Conservation (phyloP, 2,888 invertebrate genomes). For the Stenurella melanura region DNA sequence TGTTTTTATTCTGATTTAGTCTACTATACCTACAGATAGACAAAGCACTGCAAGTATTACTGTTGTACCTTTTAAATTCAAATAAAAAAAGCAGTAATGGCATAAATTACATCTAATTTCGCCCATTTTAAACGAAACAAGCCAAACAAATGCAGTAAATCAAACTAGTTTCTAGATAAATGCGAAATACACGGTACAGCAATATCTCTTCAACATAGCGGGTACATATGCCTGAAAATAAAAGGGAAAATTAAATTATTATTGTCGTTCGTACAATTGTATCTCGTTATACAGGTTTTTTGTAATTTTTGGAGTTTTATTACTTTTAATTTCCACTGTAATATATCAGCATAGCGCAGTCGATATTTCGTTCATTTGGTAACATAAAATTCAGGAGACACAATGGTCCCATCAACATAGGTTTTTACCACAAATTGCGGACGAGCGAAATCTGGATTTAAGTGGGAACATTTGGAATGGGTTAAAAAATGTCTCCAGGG, state of each 20-base stretch:
- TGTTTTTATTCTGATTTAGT: too few relatives aligned
- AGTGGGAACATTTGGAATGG: too few relatives aligned
- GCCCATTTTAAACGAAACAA: conserved; percentile 4
- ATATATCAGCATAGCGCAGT: neutral
- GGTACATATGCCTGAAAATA: neutral
- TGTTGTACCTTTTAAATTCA: neutral
- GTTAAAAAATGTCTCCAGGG: too few relatives aligned
- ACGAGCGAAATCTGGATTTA: too few relatives aligned
- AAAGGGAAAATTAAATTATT: conserved; percentile 3
- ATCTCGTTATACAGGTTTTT: neutral
- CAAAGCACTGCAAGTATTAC: neutral
- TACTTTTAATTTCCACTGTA: neutral
- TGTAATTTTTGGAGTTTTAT: neutral
- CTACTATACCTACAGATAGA: too few relatives aligned
- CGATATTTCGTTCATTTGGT: neutral
- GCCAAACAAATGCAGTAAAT: neutral
- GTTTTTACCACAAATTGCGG: too few relatives aligned
- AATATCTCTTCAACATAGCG: neutral
- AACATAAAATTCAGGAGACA: too few relatives aligned
- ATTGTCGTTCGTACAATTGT: neutral
- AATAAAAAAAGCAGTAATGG: neutral
- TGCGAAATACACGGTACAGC: neutral
- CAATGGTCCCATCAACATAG: too few relatives aligned
- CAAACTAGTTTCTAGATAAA: neutral
- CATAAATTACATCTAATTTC: conserved; percentile 1